Base-by-base conservation (phyloP, 2,888 invertebrate genomes). In the Drosophila ustulata region DNA sequence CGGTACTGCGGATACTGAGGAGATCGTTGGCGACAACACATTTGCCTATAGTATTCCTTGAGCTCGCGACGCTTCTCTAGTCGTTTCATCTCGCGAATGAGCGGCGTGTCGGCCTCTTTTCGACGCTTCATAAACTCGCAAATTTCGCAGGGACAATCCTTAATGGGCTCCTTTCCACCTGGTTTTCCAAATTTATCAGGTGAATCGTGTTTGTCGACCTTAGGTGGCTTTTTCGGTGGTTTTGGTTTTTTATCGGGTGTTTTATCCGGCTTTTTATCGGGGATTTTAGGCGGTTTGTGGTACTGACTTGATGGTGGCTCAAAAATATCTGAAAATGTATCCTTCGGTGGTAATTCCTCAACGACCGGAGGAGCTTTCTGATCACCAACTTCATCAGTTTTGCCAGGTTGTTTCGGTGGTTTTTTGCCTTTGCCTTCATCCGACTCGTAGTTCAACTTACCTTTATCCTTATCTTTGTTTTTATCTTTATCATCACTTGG, bases 111-210 rank as follows among this genome's bases (percentile, higher is more conserved):
- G 2, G 43, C 0, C 6, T 79, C 64, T 1, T 2, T 23, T 5
- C 41, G 47, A 47, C 28, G 56, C 5, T 62, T 41, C 68, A 57
- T 53, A 23, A 63, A 69, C 23, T 66, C 8, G n/a, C 79, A 79
- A 5, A 56, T 7, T 1, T 45, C 49, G 13, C 79, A 79, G 3
- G 64, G 64, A 39, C 79, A 79, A 6, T 78, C 78, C 18, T 58
- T 55, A 8, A 25, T 13, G 9, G n/a, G n/a, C 46, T 39, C 9
- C 37, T 37, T 18, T 18, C 18, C n/a, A 18, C 7, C 6, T 41
- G 39, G 39, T 18, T 18, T 41, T 7, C 7, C n/a, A 6, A 6
- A 6, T 30, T 6, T 6, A 6, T 30, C 2, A 2, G 30, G 30
- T 6, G 5, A 7, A 30, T 30, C 30, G 6, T 4, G 6, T 2